Conservation (phyloP, 2,113 vertebrate genomes). For the Protobothrops flavoviridis region DNA sequence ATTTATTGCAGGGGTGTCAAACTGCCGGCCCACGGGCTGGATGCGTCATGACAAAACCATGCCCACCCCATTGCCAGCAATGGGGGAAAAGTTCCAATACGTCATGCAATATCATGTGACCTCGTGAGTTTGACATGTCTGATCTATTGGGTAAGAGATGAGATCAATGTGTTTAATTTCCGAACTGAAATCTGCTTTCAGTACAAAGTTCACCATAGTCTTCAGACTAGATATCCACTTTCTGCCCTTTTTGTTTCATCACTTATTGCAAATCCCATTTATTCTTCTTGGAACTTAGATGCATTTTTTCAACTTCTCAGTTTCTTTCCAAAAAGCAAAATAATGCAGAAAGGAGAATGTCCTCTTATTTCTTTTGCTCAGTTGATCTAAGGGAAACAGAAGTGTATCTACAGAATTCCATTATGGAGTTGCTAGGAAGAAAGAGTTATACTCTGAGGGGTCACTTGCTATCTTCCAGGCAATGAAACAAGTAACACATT, state of each 20-base stretch:
- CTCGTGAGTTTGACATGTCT: too few species aligned
- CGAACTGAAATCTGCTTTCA: not conserved
- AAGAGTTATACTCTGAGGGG: not conserved
- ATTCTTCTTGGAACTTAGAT: not conserved
- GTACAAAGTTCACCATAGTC: not conserved
- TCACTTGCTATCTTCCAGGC: not conserved
- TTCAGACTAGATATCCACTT: not conserved
- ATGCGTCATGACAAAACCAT: rapidly evolving
- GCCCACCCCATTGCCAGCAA: too few species aligned
- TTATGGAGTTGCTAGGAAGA: not conserved
- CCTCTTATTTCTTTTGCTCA: not conserved
- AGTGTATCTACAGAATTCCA: not conserved
- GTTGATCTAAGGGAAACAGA: not conserved
- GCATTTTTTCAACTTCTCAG: not conserved
- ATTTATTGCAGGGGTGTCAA: too few species aligned
- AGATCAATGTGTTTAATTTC: not conserved
- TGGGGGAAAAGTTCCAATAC: too few species aligned
- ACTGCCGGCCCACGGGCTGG: too few species aligned
- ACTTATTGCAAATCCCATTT: not conserved
- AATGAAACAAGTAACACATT: not conserved
- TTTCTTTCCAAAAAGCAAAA: not conserved
- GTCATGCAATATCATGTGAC: too few species aligned
- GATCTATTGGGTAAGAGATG: not conserved
- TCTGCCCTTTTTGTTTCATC: not conserved
- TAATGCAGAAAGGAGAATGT: not conserved